phyloP scores from a whole-genome alignment of 2,888 invertebrate species.

The Rhagium mordax region DNA sequence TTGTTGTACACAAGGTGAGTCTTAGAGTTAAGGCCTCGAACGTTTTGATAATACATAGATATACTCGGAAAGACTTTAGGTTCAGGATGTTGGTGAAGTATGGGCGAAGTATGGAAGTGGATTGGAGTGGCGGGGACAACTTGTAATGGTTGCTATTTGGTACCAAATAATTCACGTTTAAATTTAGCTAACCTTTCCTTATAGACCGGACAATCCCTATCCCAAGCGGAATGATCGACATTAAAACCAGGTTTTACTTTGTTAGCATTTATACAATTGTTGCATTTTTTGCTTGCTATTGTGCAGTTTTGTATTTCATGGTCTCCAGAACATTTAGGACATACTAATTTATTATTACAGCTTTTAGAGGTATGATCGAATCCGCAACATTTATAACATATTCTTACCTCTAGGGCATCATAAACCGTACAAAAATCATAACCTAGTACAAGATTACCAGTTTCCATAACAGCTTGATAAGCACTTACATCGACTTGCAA shows the following conservation, averaged over 20 bases:
- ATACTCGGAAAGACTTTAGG: too few relatives aligned
- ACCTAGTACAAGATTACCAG: background rate
- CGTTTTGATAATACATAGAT: background rate
- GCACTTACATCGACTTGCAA: background rate
- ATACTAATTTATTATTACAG: background rate
- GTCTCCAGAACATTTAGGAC: background rate
- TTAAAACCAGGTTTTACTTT: background rate
- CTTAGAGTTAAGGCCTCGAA: background rate
- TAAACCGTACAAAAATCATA: background rate
- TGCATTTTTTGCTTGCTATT: too few relatives aligned
- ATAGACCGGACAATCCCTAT: background rate
- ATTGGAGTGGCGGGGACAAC: background rate
- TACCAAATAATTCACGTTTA: background rate
- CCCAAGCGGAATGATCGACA: background rate
- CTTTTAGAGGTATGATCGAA: background rate
- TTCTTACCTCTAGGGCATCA: background rate
- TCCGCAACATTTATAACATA: slow-evolving; percentile 2
- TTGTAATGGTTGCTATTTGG: background rate
- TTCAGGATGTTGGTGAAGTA: background rate
- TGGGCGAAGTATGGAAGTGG: background rate
- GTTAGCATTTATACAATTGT: background rate
- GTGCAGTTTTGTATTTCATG: background rate
- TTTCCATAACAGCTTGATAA: background rate
- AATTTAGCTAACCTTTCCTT: background rate
- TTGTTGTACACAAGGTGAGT: background rate